phyloP scores from a whole-genome alignment of 2,888 invertebrate species.

The Aspidiotus destructor region DNA sequence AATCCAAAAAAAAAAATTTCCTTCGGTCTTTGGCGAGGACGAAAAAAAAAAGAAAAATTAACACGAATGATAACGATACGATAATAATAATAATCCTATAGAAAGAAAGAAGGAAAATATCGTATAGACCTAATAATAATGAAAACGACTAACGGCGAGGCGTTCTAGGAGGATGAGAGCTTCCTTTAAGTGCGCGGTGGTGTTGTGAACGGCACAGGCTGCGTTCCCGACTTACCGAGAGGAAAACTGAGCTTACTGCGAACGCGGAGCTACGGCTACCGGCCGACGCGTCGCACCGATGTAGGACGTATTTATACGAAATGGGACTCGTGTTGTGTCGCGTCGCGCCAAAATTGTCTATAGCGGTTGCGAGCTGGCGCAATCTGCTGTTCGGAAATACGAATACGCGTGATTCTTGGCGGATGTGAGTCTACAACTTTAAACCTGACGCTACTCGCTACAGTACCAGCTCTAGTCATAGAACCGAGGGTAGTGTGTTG shows the following conservation, averaged over 20 bases:
- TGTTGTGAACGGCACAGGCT: no score
- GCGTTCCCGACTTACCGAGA: no score
- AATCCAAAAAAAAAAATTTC: background rate
- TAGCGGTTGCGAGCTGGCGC: constrained; percentile 16
- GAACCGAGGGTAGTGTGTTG: constrained; percentile 29
- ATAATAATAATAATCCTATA: no score
- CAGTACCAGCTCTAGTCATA: constrained; percentile 30
- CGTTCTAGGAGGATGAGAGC: no score
- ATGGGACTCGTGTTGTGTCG: constrained; percentile 12
- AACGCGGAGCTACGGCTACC: background rate
- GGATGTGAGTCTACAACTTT: constrained; percentile 29
- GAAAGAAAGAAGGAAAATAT: no score
- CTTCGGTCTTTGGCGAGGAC: no score
- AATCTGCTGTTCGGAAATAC: constrained; percentile 5
- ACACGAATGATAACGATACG: no score
- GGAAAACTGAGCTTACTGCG: background rate
- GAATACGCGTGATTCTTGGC: constrained; percentile 25
- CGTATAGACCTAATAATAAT: no score
- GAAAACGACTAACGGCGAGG: no score
- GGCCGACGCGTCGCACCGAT: constrained; percentile 5
- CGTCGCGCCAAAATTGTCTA: background rate
- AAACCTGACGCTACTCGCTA: constrained; percentile 30
- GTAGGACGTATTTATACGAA: constrained; percentile 14
- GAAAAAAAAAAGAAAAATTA: no score
- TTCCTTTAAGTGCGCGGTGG: no score